Evolutionary conservation across 2,797 vertebrate species (phyloP).

Genomic region (Ciconia nigra): DNA sequence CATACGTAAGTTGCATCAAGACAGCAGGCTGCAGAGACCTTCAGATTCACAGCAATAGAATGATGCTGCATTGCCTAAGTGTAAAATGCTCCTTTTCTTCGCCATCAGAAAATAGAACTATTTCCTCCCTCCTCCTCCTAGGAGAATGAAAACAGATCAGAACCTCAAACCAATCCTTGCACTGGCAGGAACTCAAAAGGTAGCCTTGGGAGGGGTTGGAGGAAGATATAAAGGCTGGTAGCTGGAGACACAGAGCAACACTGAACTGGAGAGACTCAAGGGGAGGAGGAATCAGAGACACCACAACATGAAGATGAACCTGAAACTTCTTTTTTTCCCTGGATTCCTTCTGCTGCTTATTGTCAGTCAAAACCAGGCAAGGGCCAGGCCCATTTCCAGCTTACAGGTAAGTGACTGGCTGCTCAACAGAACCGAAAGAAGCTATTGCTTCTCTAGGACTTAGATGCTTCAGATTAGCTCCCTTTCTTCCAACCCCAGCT

Average conservation of each 20-base stretch:
- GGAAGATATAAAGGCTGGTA: constrained; percentile 60
- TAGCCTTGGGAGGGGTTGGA: constrained; percentile 55
- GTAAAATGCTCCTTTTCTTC: background rate
- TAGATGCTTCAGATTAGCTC: background rate
- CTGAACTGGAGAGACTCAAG: background rate
- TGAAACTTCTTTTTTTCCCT: constrained; percentile 1
- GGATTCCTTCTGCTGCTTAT: constrained; percentile 60
- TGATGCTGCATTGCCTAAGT: background rate
- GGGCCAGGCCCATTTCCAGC: constrained; percentile 46
- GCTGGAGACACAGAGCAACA: background rate
- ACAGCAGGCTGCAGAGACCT: background rate
- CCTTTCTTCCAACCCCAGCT: background rate
- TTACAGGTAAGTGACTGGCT: constrained; percentile 60
- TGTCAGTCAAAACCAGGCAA: constrained; percentile 18
- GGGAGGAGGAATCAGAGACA: background rate
- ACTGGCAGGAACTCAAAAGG: constrained; percentile 39
- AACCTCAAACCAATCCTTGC: constrained; percentile 63
- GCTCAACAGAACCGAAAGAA: background rate
- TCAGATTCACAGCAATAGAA: background rate
- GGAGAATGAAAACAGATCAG: background rate
- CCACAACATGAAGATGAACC: constrained; percentile 18
- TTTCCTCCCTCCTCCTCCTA: constrained; percentile 20
- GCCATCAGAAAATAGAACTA: background rate
- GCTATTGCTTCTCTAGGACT: background rate
- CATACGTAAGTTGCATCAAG: background rate